Evolutionary conservation across 2,888 invertebrate species (phyloP).

Genomic region (Dinocampus coccinellae): DNA sequence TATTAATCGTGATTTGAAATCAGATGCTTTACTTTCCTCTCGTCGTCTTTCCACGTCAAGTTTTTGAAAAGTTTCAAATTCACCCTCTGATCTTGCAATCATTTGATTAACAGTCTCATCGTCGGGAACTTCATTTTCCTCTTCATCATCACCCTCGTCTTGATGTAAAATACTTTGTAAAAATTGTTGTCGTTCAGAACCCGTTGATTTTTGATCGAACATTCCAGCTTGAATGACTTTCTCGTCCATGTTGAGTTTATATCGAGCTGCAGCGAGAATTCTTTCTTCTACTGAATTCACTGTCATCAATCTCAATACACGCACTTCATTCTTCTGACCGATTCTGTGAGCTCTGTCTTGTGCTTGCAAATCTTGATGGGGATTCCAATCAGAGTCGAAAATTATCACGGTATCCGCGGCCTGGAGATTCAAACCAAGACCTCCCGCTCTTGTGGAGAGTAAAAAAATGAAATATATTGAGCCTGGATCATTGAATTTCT

Average conservation of each 20-base stretch:
- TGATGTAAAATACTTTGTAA: constrained; percentile 94
- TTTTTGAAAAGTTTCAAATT: constrained; percentile 92
- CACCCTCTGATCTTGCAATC: constrained; percentile 96
- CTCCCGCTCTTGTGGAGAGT: constrained; percentile 97
- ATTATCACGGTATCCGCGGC: constrained; percentile 99
- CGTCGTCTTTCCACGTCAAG: constrained; percentile 93
- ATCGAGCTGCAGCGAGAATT: constrained; percentile 96
- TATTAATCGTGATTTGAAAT: constrained; percentile 87
- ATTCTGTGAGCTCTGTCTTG: constrained; percentile 99
- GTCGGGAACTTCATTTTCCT: constrained; percentile 97
- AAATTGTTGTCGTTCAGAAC: constrained; percentile 95
- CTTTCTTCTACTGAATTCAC: constrained; percentile 99
- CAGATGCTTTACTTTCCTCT: constrained; percentile 77
- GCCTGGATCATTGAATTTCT: constrained; percentile 89
- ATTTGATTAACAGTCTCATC: constrained; percentile 99
- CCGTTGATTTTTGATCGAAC: constrained; percentile 99
- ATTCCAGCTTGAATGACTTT: constrained; percentile 99
- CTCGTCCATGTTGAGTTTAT: constrained; percentile 99
- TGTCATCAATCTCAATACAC: constrained; percentile 96
- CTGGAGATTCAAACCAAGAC: constrained; percentile 97
- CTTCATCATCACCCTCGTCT: constrained; percentile 95
- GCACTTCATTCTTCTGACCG: constrained; percentile 98
- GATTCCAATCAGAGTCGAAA: constrained; percentile 99
- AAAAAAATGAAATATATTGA: constrained; percentile 96
- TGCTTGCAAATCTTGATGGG: constrained; percentile 99